Base-by-base conservation (phyloP, 2,888 invertebrate species). In the Neoscelio sp. region DNA sequence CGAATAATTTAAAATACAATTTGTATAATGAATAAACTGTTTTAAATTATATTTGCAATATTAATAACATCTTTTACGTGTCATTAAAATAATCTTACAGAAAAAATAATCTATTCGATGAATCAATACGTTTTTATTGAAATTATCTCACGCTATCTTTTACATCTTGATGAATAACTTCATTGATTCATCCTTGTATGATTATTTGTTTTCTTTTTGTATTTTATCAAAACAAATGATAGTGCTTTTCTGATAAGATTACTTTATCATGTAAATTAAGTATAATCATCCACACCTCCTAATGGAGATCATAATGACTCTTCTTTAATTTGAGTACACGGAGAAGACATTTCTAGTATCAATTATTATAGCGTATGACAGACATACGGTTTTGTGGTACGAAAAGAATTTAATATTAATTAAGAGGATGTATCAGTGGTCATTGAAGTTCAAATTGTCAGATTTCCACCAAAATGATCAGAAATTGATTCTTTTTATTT, bases 361-460 rank as follows among this genome's bases (percentile, higher is more conserved):
- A n/a, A n/a, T n/a, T n/a, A n/a, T n/a, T n/a, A n/a, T n/a, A n/a
- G n/a, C n/a, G n/a, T n/a, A n/a, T n/a, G n/a, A n/a, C n/a, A n/a
- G n/a, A n/a, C n/a, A n/a, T n/a, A n/a, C n/a, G n/a, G n/a, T n/a
- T n/a, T 26, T 44, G 17, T 62, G 18, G 18, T n/a, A n/a, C n/a
- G n/a, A n/a, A n/a, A n/a, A n/a, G n/a, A n/a, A n/a, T n/a, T n/a
- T n/a, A n/a, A n/a, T n/a, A n/a, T n/a, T n/a, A n/a, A n/a, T n/a
- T n/a, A n/a, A n/a, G n/a, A n/a, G n/a, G n/a, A n/a, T n/a, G n/a
- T n/a, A n/a, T 78, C 44, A 7, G 80, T 56, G 40, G 75, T 54
- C 23, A 71, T 35, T 52, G 80, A 80, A 78, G 83, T 81, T 82
- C 78, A n/a, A n/a, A n/a, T n/a, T n/a, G n/a, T n/a, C n/a, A n/a